These are phyloP conservation scores for Setipinna tenuifilis DNA, from an alignment of 2,797 vertebrate genomes.

Conservation along the genomic window DNA sequence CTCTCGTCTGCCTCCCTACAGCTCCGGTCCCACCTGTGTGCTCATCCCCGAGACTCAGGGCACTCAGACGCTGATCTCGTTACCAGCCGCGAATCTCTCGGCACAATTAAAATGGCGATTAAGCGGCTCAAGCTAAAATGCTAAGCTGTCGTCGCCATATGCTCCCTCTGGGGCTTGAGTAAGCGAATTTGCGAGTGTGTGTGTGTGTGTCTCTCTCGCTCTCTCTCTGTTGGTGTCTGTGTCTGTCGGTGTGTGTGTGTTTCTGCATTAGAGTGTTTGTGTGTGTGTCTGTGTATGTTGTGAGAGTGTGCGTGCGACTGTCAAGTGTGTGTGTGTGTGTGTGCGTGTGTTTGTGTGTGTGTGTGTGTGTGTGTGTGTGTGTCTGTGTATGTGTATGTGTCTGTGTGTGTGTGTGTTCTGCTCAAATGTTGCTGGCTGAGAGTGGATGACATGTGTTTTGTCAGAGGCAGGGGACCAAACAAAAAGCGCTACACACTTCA, in stretches of 20 bases:
- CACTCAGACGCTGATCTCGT: constrained; percentile 31
- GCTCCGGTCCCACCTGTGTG: constrained; percentile 33
- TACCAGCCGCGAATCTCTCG: constrained; percentile 32
- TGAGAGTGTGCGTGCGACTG: background rate
- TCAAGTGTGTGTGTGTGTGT: background rate
- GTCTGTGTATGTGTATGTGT: background rate
- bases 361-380: background rate
- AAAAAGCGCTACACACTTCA: background rate
- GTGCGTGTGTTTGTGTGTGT: background rate
- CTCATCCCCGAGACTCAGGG: constrained; percentile 8
- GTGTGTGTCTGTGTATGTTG: background rate
- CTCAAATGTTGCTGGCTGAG: background rate
- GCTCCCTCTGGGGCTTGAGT: background rate
- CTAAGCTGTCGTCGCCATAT: constrained; percentile 16
- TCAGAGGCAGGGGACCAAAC: background rate
- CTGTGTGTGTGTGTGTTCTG: background rate
- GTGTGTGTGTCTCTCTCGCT: background rate
- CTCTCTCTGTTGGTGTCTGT: background rate
- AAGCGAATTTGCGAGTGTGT: background rate
- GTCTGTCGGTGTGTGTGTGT: background rate
- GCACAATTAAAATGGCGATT: constrained; percentile 37
- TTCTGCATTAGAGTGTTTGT: background rate
- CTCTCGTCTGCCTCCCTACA: background rate
- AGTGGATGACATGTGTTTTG: background rate
- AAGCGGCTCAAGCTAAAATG: constrained; percentile 19